These are phyloP conservation scores for Sebastiscus tertius DNA, from an alignment of 2,797 vertebrate species.

Conservation along the genomic window DNA sequence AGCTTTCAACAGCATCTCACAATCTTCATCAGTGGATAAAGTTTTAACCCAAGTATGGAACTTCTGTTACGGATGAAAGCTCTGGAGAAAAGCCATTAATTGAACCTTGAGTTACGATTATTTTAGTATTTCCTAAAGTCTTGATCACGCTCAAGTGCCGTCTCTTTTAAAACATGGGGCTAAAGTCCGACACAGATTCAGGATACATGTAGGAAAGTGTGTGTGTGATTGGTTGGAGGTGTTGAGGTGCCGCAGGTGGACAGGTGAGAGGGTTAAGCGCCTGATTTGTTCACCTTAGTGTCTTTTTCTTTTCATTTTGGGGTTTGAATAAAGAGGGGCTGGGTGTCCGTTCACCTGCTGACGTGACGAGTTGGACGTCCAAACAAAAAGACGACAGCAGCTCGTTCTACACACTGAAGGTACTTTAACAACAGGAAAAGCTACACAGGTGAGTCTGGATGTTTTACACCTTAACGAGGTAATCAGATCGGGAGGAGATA, in stretches of 20 bases:
- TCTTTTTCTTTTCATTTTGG: conserved; percentile 42
- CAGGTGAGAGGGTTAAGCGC: conserved; percentile 25
- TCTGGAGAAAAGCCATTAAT: not conserved
- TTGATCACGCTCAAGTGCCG: conserved; percentile 8
- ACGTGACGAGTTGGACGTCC: not conserved
- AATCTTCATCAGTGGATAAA: not conserved
- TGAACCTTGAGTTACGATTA: not conserved
- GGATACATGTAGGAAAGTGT: not conserved
- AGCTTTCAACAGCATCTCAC: not conserved
- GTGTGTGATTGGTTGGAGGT: not conserved
- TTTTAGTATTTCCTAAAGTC: not conserved
- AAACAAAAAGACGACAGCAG: not conserved
- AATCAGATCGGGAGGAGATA: not conserved
- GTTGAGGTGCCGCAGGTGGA: conserved; percentile 5
- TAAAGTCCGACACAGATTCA: not conserved
- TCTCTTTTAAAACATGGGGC: conserved; percentile 15
- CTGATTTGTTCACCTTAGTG: conserved; percentile 41
- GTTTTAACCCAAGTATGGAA: no score
- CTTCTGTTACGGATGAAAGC: not conserved
- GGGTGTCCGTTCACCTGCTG: conserved; percentile 2
- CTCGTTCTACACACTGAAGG: not conserved
- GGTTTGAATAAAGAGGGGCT: not conserved
- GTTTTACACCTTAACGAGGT: not conserved
- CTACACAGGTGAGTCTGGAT: not conserved
- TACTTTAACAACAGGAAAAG: not conserved